Base-by-base conservation (phyloP, 2,113 vertebrate genomes). In the Petromus typicus region DNA sequence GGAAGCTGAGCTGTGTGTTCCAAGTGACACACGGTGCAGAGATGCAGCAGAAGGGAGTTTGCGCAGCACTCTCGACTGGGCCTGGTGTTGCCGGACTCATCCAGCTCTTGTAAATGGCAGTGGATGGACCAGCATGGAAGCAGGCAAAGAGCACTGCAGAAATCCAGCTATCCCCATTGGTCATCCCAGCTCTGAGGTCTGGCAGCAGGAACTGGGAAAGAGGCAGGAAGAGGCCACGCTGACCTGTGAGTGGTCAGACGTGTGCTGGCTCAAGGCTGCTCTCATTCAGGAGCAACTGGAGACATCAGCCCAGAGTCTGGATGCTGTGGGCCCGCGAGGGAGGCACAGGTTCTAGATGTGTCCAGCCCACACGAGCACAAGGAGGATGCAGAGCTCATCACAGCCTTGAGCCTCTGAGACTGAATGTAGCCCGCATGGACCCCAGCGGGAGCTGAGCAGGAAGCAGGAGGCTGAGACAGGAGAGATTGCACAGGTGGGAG, bases 321-420 rank as follows among this genome's bases (percentile, higher is more conserved):
- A 3, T 20, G 30, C 57, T 10, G 14, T 64, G 34, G 2, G 2
- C 3, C 51, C 14, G 3, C 0, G 4, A 51, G 30, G 18, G 30
- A 1, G 78, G 40, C 16, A 6, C 40, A 27, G 25, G 56, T 1
- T 40, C n/a, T 86, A 54, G 43, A 20, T 64, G 71, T 9, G 2
- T 8, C 57, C 20, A 88, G 57, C 59, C 25, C 34, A 54, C 63
- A 48, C 17, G 13, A 37, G 23, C 17, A 32, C n/a, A 40, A 32
- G 7, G 11, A 81, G 64, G 48, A 45, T 59, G 48, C 0, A 0
- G 22, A 30, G 30, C 3, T 11, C 0, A 1, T 32, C 71, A n/a
- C n/a, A n/a, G n/a, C n/a, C n/a, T n/a, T n/a, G n/a, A n/a, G n/a
- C n/a, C n/a, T n/a, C n/a, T n/a, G n/a, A n/a, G n/a, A n/a, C n/a